These are phyloP conservation scores for Harpagifer antarcticus DNA, from an alignment of 2,797 vertebrate species.

Conservation along the genomic window DNA sequence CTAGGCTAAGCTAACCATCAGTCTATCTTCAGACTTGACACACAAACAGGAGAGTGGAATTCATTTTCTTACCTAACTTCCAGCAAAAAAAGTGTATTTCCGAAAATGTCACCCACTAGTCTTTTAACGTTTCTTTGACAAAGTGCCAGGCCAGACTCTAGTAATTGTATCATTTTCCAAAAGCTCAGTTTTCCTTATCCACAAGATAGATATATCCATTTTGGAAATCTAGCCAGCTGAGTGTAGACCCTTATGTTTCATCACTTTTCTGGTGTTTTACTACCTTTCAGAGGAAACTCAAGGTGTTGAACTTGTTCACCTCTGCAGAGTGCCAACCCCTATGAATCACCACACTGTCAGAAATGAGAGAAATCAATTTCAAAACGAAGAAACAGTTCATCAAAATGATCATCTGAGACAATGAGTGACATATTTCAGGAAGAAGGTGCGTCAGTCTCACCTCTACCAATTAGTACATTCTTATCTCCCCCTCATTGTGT, in stretches of 20 bases:
- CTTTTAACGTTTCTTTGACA: not conserved
- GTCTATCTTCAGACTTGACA: not conserved
- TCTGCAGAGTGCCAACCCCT: not conserved
- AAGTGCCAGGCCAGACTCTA: not conserved
- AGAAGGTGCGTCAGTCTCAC: slow-evolving; percentile 17
- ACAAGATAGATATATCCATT: too few relatives aligned
- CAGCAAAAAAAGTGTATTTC: not conserved
- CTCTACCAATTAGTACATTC: slow-evolving; percentile 21
- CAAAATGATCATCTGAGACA: not conserved
- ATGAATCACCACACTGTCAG: slow-evolving; percentile 2
- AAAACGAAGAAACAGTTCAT: not conserved
- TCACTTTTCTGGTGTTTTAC: slow-evolving; percentile 16
- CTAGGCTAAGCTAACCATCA: too few relatives aligned
- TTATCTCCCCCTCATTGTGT: not conserved
- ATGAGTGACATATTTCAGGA: slow-evolving; percentile 32
- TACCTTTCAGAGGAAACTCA: not conserved
- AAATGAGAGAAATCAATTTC: not conserved
- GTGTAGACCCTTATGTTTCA: not conserved
- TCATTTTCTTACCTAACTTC: not conserved
- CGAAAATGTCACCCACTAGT: not conserved
- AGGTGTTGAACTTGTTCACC: slow-evolving; percentile 7
- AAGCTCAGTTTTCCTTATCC: too few relatives aligned
- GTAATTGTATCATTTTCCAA: too few relatives aligned
- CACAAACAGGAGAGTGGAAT: not conserved
- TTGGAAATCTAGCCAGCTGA: too few relatives aligned